A percentile compares a stretch with the other conserved stretches of the same genome.
Evolutionary conservation across 2,113 vertebrate species (phyloP).

Genomic region (Podarcis raffonei): DNA sequence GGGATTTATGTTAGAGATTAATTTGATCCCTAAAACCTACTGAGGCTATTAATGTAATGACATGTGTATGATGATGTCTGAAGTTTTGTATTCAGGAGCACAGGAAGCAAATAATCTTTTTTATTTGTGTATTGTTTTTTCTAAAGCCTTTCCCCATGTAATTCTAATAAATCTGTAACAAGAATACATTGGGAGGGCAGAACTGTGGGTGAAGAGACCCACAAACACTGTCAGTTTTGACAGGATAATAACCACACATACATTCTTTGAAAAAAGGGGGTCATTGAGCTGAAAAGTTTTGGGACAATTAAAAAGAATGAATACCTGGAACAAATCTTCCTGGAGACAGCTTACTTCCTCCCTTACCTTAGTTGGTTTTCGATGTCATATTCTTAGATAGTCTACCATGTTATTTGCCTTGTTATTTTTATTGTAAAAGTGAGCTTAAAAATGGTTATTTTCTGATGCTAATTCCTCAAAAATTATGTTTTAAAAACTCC

Average conservation of each 20-base stretch:
- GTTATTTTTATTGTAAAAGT: not conserved
- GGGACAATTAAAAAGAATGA: not conserved
- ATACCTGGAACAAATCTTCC: not conserved
- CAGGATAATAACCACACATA: no score
- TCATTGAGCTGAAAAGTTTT: not conserved
- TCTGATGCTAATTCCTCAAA: not conserved
- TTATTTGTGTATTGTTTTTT: not conserved
- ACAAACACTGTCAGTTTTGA: not conserved
- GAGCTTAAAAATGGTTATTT: not conserved
- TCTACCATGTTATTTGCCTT: not conserved
- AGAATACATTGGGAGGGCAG: not conserved
- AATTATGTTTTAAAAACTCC: not conserved
- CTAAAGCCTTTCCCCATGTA: not conserved
- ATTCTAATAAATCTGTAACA: not conserved
- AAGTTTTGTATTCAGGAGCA: not conserved
- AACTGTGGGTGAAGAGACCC: not conserved
- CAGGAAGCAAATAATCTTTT: not conserved
- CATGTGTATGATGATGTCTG: not conserved
- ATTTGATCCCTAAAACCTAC: not conserved
- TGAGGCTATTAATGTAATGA: slow-evolving; percentile 15
- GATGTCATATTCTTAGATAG: not conserved
- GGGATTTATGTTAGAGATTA: slow-evolving; percentile 11
- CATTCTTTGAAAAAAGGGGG: not conserved
- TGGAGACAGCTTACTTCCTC: not conserved
- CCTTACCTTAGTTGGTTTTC: not conserved